A percentile compares a stretch with the other conserved stretches of the same genome.
Evolutionary conservation across 2,797 vertebrate species (phyloP).

Genomic region (Allochrocebus solatus): DNA sequence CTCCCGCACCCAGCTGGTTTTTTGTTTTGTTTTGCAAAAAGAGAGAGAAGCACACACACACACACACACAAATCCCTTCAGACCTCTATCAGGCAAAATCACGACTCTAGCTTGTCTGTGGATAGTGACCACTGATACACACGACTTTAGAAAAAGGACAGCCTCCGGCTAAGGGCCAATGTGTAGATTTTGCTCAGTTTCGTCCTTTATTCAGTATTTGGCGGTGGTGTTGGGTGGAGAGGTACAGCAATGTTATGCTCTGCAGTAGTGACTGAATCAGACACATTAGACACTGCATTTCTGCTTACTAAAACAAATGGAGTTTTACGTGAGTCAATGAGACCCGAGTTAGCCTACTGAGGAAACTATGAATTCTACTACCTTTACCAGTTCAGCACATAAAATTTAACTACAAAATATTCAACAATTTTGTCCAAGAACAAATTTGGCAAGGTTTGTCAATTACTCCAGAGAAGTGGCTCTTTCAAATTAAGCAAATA

Average conservation of each 20-base stretch:
- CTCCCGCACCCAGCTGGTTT: neutral
- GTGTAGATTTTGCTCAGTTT: neutral
- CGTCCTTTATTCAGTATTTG: neutral
- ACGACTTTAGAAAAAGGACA: neutral
- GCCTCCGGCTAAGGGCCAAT: neutral
- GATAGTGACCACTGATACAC: neutral
- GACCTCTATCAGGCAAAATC: neutral
- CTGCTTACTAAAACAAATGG: constrained; percentile 48
- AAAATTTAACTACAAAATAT: neutral
- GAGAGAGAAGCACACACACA: neutral
- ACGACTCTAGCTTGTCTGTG: neutral
- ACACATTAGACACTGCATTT: neutral
- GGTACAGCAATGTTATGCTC: neutral
- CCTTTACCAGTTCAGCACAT: neutral
- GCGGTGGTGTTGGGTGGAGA: neutral
- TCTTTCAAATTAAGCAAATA: constrained; percentile 26
- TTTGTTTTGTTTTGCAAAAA: neutral
- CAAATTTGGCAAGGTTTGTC: neutral
- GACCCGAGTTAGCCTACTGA: neutral
- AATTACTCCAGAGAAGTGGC: neutral
- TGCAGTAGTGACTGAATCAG: neutral
- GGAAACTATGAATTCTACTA: neutral
- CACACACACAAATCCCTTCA: neutral
- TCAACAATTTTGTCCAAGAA: neutral
- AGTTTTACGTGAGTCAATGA: constrained; percentile 18